Base-by-base conservation (phyloP, 2,113 vertebrate species). In the Odobenus rosmarus region DNA sequence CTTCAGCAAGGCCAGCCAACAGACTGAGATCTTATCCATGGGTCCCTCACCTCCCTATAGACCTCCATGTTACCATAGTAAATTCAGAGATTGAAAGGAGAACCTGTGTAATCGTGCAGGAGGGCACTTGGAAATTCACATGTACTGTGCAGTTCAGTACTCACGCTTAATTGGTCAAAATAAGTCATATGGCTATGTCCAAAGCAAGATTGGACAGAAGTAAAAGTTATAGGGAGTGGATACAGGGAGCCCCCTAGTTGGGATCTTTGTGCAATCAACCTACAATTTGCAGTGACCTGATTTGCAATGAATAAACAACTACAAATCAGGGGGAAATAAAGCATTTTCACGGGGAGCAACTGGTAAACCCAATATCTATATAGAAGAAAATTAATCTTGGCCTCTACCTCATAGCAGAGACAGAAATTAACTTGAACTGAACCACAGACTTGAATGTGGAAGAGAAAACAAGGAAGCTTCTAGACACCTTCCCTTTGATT, bases 101-200 rank as follows among this genome's bases (percentile, higher is more conserved):
- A n/a, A 16, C 57, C 12, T 28, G 69, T 8, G 11, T 42, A n/a
- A 4, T 55, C 7, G 2, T 36, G 36, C 49, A 0, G 0, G 57
- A 46, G 24, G 5, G 23, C 36, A 16, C 3, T 11, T 18, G 36
- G 13, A 67, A 84, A 77, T 46, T 24, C 49, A 67, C 24, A 12
- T 33, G 74, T 46, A 31, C 49, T 7, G 23, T 31, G 51, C 49
- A 49, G 4, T 36, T 9, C 28, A 21, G 55, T 8, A 28, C 11
- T 23, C 24, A 31, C 33, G 4, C 28, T 16, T 42, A 23, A n/a
- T 69, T 88, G 28, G 15, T 36, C 31, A 46, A 57, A n/a, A 2
- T 59, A 69, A 59, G 74, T 69, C 36, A 57, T 3, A 15, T 19
- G 36, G 10, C 36, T 88, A 51, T 46, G n/a, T 69, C 24, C 61